Evolutionary conservation across 2,113 vertebrate species (phyloP).

Genomic region (Amazona vittata): DNA sequence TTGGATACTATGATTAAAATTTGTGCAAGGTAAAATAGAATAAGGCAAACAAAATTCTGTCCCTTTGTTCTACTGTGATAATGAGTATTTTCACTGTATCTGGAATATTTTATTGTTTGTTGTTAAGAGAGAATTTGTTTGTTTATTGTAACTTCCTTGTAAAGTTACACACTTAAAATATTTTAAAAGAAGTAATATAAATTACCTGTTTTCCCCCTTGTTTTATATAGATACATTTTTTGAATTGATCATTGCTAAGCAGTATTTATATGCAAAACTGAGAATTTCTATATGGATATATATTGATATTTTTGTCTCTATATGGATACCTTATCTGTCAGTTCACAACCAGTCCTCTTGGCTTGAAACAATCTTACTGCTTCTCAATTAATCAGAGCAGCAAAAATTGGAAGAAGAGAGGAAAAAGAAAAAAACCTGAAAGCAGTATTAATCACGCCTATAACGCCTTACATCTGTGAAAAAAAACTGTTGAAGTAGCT

Average conservation of each 20-base stretch:
- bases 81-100: background rate
- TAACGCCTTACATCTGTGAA: background rate
- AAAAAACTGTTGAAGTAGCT: background rate
- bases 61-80: background rate
- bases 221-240: background rate
- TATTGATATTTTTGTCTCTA: background rate
- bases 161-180: background rate
- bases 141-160: background rate
- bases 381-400: background rate
- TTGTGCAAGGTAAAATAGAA: background rate
- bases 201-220: accelerated
- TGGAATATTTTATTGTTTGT: background rate
- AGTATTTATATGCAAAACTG: background rate
- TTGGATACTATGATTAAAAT: background rate
- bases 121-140: background rate
- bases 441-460: background rate
- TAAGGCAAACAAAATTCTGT: background rate
- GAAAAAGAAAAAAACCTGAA: background rate
- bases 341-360: background rate
- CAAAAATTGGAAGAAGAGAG: background rate
- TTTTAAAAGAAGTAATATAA: background rate
- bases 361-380: background rate
- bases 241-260: background rate
- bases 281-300: background rate
- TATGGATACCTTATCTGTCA: background rate